phyloP scores from a whole-genome alignment of 2,797 vertebrate species.

The Carapus acus region DNA sequence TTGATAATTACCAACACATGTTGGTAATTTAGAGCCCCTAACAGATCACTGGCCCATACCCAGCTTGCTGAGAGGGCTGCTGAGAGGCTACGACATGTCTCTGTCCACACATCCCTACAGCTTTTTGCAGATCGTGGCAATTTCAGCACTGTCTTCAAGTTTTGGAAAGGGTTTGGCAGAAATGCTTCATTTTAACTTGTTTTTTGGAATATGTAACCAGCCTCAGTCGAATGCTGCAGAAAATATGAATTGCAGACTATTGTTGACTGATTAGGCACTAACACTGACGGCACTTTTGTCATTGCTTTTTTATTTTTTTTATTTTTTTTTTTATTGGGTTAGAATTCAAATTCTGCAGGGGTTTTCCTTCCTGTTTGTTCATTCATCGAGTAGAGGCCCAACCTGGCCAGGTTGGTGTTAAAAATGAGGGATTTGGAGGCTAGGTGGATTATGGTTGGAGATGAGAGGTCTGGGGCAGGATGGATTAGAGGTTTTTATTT shows the following conservation, averaged over 20 bases:
- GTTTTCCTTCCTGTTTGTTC: constrained; percentile 59
- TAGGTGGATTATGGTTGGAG: constrained; percentile 70
- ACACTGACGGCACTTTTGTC: too few relatives aligned
- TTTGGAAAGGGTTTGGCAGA: too few relatives aligned
- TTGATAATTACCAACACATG: constrained; percentile 67
- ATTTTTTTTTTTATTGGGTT: neutral
- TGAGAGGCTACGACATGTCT: constrained; percentile 14
- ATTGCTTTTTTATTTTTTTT: too few relatives aligned
- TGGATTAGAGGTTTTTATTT: constrained; percentile 67
- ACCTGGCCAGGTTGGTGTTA: constrained; percentile 56
- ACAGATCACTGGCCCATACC: constrained; percentile 45
- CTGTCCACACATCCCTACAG: constrained; percentile 12
- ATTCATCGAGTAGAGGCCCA: constrained; percentile 33
- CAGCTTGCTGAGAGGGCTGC: constrained; percentile 17
- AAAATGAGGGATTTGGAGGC: constrained; percentile 57
- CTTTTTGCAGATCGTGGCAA: too few relatives aligned
- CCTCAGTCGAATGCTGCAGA: too few relatives aligned
- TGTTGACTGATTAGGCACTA: too few relatives aligned
- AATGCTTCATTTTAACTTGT: too few relatives aligned
- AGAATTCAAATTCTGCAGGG: constrained; percentile 50
- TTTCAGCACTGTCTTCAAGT: too few relatives aligned
- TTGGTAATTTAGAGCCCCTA: constrained; percentile 55
- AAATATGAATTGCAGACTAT: too few relatives aligned
- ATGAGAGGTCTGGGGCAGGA: constrained; percentile 67
- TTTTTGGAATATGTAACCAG: too few relatives aligned